phyloP scores from a whole-genome alignment of 1,140 invertebrate species.

The Drosophila arizonae region DNA sequence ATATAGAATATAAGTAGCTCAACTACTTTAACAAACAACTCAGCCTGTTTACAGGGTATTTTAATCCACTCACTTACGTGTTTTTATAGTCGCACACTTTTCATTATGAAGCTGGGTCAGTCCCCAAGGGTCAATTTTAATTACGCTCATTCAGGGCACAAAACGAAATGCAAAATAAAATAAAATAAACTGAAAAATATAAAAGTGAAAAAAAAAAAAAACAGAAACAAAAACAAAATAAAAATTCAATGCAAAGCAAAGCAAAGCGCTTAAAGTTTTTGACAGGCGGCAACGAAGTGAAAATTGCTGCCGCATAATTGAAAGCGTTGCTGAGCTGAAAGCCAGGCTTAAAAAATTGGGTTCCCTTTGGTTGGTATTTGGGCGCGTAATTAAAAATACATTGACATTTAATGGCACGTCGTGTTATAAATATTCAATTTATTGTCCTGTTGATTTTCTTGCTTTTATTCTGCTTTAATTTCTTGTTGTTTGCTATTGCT shows the following conservation, averaged over 20 bases:
- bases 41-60: not conserved
- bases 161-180: constrained; percentile 51
- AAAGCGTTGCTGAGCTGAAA: constrained; percentile 42
- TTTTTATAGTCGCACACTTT: constrained; percentile 26
- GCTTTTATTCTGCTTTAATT: constrained; percentile 27
- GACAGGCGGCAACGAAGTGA: constrained; percentile 78
- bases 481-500: not conserved
- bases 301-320: constrained; percentile 74
- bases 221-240: not conserved
- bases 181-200: constrained; percentile 25
- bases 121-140: constrained; percentile 79
- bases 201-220: constrained; percentile 5
- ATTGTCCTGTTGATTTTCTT: constrained; percentile 21
- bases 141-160: constrained; percentile 71
- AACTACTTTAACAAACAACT: no score
- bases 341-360: constrained; percentile 41
- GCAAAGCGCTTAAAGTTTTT: constrained; percentile 70
- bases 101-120: constrained; percentile 34
- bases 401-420: constrained; percentile 72
- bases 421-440: constrained; percentile 75
- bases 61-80: not conserved
- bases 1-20: no score
- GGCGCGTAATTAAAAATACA: constrained; percentile 77
- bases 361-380: constrained; percentile 36
- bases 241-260: constrained; percentile 33